Conservation (phyloP, 2,113 vertebrate species). For the Pundamilia nyererei region DNA sequence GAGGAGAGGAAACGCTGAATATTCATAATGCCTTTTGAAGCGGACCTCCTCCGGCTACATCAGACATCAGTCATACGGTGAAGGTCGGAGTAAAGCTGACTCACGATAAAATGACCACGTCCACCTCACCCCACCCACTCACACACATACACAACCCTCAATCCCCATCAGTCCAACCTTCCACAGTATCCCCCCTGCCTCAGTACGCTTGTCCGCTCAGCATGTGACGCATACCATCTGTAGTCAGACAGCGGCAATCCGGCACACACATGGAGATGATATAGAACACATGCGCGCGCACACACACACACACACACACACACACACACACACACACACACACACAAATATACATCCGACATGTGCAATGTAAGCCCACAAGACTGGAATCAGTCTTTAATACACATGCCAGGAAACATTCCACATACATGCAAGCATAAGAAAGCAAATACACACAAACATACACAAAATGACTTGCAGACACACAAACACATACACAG, state of each 20-base stretch:
- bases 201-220: conserved; percentile 15
- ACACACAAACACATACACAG: background rate
- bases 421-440: background rate
- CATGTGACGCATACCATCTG: conserved; percentile 51
- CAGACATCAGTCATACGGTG: conserved; percentile 22
- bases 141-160: background rate
- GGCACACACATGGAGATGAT: background rate
- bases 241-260: background rate
- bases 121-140: background rate
- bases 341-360: background rate
- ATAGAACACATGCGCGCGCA: fast-evolving
- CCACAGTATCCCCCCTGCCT: background rate
- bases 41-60: conserved; percentile 5
- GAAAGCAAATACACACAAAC: background rate
- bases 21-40: conserved; percentile 44
- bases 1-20: conserved; percentile 28
- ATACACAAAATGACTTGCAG: background rate
- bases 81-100: conserved; percentile 54
- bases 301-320: background rate
- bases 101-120: conserved; percentile 24
- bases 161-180: background rate
- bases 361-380: background rate
- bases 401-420: background rate
- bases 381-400: background rate
- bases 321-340: background rate